Percentiles rank a stretch among this genome's conserved stretches.
These are phyloP conservation scores for Caerostris extrusa DNA, from an alignment of 1,140 invertebrate genomes.

Conservation along the genomic window DNA sequence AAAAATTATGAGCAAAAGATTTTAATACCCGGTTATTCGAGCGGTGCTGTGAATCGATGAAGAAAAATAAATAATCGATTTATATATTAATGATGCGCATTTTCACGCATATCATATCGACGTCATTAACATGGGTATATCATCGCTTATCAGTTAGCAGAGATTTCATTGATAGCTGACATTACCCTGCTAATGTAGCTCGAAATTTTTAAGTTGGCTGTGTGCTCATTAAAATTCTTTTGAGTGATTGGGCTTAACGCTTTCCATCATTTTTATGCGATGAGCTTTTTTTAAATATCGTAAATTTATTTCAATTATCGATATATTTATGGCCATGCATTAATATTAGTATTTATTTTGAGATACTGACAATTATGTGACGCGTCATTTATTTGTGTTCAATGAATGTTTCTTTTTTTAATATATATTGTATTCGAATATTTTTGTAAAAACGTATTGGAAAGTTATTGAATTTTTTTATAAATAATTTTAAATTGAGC, in stretches of 20 bases:
- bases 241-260: background rate
- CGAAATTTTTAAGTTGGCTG: conserved; percentile 45
- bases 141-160: conserved; percentile 61
- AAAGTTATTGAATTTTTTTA: too few species aligned
- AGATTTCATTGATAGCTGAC: conserved; percentile 70
- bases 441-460: too few species aligned
- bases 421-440: too few species aligned
- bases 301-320: conserved; percentile 6
- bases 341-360: background rate
- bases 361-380: background rate
- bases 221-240: conserved; percentile 16
- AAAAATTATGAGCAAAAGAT: conserved; percentile 2
- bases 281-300: background rate
- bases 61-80: conserved; percentile 64
- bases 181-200: conserved; percentile 48
- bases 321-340: background rate
- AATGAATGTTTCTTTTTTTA: too few species aligned
- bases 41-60: conserved; percentile 11
- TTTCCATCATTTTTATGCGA: background rate
- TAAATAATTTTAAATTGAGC: too few species aligned
- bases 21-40: conserved; percentile 31
- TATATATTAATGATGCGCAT: conserved; percentile 55
- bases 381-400: background rate
- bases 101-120: conserved; percentile 52
- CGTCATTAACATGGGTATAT: conserved; percentile 58